Base-by-base conservation (phyloP, 1,140 invertebrate species). In the Zaprionus ghesquierei region DNA sequence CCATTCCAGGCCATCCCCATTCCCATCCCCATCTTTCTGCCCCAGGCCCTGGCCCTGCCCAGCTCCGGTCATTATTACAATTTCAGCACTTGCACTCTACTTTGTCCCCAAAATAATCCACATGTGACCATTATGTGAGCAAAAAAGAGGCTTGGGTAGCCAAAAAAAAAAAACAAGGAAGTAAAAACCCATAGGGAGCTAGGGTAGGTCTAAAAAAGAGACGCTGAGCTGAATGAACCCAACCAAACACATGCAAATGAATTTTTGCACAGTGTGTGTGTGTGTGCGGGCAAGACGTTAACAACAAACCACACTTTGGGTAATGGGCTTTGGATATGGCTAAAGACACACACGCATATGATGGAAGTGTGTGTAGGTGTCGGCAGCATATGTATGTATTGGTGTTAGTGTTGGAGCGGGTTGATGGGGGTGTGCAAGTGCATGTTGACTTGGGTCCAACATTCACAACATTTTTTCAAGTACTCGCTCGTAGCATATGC, bases 251-350 rank as follows among this genome's bases (percentile, higher is more conserved):
- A 65, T 71, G 69, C 44, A 65, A 53, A 35, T 59, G 25, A 31
- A 61, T 29, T 20, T 22, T 35, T n/a, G n/a, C 4, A 5, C 46
- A 5, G 25, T 23, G 25, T 51, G 65, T 44, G 68, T 27, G 60
- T 35, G 29, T 69, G 29, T 29, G 12, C 29, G 31, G 56, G 69
- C 54, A 81, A 81, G 82, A 78, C 81, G 81, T 72, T 80, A 85
- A 77, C 73, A 84, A 69, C 77, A 72, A 73, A 66, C 84, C 78
- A 85, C 74, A 86, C 80, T 85, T 85, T 69, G 59, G 63, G 81
- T 80, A 85, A 85, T 85, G 81, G 81, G 64, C 74, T 74, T 64
- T 75, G 49, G 62, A n/a, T 35, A 49, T 55, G 13, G 22, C 60
- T 51, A 75, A 77, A 73, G 77, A 61, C 44, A 54, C 44, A 54